These are phyloP conservation scores for Actias luna DNA, from an alignment of 2,888 invertebrate genomes.

Conservation along the genomic window DNA sequence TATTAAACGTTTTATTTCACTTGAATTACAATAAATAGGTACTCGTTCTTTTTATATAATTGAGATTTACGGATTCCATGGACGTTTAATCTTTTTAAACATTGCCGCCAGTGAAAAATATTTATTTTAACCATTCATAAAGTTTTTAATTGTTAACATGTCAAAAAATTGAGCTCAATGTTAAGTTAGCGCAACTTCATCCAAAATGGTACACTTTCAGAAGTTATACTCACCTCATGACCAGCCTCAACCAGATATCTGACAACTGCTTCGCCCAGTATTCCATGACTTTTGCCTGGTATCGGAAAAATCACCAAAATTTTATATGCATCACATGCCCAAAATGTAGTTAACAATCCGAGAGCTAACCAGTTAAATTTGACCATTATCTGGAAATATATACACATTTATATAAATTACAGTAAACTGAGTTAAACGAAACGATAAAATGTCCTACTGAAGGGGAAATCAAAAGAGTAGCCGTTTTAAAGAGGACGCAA, in stretches of 20 bases:
- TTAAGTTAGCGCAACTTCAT: too few species aligned
- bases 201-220: not conserved
- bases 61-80: too few species aligned
- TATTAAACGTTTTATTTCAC: too few species aligned
- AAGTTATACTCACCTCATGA: constrained; percentile 28
- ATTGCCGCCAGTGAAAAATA: too few species aligned
- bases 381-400: not conserved
- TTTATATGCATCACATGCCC: constrained; percentile 10
- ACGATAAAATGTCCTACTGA: too few species aligned
- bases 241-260: constrained; percentile 32
- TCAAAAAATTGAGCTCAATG: not conserved
- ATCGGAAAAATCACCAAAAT: constrained; percentile 24
- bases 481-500: too few species aligned
- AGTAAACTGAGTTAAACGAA: not conserved
- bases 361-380: not conserved
- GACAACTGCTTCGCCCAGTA: constrained; percentile 35
- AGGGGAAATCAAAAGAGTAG: too few species aligned
- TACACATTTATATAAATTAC: not conserved
- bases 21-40: too few species aligned
- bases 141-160: too few species aligned
- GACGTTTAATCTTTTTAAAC: not conserved
- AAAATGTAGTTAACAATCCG: not conserved
- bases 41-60: too few species aligned
- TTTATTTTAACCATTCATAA: too few species aligned
- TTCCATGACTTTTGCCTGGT: constrained; percentile 31